Conservation (phyloP, 2,113 vertebrate species). For the Clarias macrocephalus region DNA sequence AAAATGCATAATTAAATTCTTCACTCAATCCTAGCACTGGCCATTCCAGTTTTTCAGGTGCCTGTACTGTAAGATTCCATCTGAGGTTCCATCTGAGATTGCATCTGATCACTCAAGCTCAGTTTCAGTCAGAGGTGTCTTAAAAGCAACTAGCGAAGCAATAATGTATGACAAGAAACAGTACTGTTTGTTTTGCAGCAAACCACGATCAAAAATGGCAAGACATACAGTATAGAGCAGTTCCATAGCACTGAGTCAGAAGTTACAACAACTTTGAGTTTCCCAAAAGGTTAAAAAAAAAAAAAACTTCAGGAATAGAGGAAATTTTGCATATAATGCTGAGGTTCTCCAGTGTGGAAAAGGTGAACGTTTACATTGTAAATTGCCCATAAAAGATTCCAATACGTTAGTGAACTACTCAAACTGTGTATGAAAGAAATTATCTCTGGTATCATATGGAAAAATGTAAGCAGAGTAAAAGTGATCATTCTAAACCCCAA, state of each 20-base stretch:
- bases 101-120: neutral
- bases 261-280: constrained; percentile 44
- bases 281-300: constrained; percentile 46
- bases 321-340: constrained; percentile 24
- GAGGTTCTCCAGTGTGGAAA: too few relatives aligned
- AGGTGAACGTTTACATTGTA: too few relatives aligned
- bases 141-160: neutral
- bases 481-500: too few relatives aligned
- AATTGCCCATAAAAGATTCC: too few relatives aligned
- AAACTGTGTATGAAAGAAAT: too few relatives aligned
- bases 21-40: neutral
- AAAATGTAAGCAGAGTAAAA: too few relatives aligned
- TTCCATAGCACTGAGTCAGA: constrained; percentile 35
- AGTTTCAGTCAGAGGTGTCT: neutral
- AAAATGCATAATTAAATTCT: too few relatives aligned
- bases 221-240: constrained; percentile 17
- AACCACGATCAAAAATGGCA: too few relatives aligned
- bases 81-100: neutral
- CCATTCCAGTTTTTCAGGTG: neutral
- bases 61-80: too few relatives aligned
- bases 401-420: too few relatives aligned
- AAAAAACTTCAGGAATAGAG: constrained; percentile 43
- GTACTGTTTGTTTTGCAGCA: too few relatives aligned
- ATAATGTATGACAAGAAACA: constrained; percentile 34
- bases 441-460: too few relatives aligned